Percentiles rank a stretch among this genome's conserved stretches.
These are phyloP conservation scores for Patella depressa DNA, from an alignment of 2,888 invertebrate species.

Conservation along the genomic window DNA sequence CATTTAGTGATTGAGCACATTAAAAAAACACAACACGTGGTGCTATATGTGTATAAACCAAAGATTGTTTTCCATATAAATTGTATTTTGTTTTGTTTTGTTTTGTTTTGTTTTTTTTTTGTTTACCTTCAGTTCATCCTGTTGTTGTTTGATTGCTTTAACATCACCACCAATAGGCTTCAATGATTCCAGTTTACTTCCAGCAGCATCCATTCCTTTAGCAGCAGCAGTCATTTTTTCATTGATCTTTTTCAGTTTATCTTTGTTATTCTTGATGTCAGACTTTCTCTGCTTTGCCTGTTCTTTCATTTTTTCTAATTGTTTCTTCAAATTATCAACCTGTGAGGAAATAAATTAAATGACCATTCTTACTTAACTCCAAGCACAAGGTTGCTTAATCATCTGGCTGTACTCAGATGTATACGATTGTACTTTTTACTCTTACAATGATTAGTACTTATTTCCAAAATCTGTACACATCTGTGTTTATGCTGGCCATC, in stretches of 20 bases:
- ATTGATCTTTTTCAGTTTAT: slow-evolving; percentile 52
- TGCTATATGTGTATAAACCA: no score
- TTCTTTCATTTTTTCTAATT: slow-evolving; percentile 85
- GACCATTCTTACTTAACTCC: no score
- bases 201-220: slow-evolving; percentile 55
- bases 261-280: slow-evolving; percentile 56
- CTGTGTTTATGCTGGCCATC: no score
- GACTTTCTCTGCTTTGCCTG: slow-evolving; percentile 75
- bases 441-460: no score
- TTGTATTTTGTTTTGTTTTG: no score
- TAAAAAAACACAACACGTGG: no score
- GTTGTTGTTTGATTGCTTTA: slow-evolving; percentile 89
- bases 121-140: slow-evolving; percentile 85
- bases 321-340: slow-evolving; percentile 81
- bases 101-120: neutral
- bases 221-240: slow-evolving; percentile 49
- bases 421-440: no score
- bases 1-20: no score
- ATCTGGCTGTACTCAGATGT: no score
- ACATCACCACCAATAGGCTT: slow-evolving; percentile 91
- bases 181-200: slow-evolving; percentile 59
- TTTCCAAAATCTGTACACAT: no score
- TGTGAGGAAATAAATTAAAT: slow-evolving; percentile 72
- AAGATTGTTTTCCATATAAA: no score
- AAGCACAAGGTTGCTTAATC: no score